A percentile compares a stretch with the other conserved stretches of the same genome.
Conservation (phyloP, 2,888 invertebrate species). For the Linyphia triangularis region DNA sequence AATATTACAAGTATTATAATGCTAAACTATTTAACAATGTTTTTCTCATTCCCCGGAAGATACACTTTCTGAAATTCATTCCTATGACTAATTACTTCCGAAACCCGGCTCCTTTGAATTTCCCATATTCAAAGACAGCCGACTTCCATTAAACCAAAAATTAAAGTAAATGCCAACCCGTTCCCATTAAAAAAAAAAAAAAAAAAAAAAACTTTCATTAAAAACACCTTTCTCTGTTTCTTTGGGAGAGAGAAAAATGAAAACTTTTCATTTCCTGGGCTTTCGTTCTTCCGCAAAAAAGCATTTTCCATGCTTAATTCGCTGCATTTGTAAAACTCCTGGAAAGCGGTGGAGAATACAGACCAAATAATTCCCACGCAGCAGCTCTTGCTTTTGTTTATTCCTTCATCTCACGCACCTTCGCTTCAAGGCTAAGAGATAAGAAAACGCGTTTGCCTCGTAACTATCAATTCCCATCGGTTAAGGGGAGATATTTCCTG, state of each 20-base stretch:
- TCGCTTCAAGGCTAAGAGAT: too few species aligned
- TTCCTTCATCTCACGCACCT: slow-evolving; percentile 28
- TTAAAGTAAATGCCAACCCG: neutral
- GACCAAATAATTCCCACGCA: slow-evolving; percentile 31
- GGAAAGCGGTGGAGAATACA: neutral
- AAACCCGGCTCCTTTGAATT: neutral
- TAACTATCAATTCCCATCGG: too few species aligned
- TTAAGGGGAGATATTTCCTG: too few species aligned
- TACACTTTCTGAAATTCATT: neutral
- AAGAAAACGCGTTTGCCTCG: too few species aligned
- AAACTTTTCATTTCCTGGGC: neutral
- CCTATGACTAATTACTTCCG: neutral
- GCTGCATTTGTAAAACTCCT: neutral
- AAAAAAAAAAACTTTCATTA: neutral
- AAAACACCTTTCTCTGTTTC: neutral
- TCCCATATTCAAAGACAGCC: neutral
- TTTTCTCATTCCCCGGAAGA: neutral
- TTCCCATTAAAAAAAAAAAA: too few species aligned
- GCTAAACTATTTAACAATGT: too few species aligned
- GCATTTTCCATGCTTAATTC: neutral
- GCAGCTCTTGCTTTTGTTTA: slow-evolving; percentile 1
- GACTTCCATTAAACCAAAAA: neutral
- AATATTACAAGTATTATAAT: too few species aligned
- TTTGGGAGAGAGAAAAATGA: neutral
- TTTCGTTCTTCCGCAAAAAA: neutral